Base-by-base conservation (phyloP, 2,888 invertebrate genomes). In the Nomada lathburiana region DNA sequence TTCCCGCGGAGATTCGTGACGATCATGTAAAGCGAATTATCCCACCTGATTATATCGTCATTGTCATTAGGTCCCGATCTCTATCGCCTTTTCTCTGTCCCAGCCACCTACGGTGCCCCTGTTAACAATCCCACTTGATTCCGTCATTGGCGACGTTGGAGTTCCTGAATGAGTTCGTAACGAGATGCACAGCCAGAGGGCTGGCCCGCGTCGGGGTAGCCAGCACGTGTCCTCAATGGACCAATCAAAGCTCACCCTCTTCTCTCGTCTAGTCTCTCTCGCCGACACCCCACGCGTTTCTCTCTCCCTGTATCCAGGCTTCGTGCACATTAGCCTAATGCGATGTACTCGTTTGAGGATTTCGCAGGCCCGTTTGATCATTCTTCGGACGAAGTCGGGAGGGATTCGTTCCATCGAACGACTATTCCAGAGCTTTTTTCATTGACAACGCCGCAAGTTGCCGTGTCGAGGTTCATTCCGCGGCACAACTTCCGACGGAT, bases 211-310 rank as follows among this genome's bases (percentile, higher is more conserved):
- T 88, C 89, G 87, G 89, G 90, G 90, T 90, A 89, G 89, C 89
- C 87, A 90, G 91, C 92, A 92, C 93, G 92, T 92, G 91, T 91
- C 91, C 92, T 94, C 94, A 94, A 94, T 94, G 92, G 93, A 93
- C 94, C 94, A 94, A 94, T 94, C 94, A 94, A 92, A 93, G 90
- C 91, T 92, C 90, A 91, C 93, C 92, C 93, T 91, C 92, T 92
- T 91, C 91, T 86, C 84, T 87, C 83, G 72, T 80, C 82, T 85
- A 80, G 78, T 87, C 78, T 82, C 78, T 79, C 76, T 69, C 64
- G 47, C 70, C 65, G 70, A 62, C 77, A 70, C 77, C 70, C 82
- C 77, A 62, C 81, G 63, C 81, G 71, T 59, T 71, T 71, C 72
- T 77, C 72, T 74, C 67, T 76, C 36, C 74, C 71, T 68, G 44